Evolutionary conservation across 2,888 invertebrate genomes (phyloP).

Genomic region (Drosophila robusta): DNA sequence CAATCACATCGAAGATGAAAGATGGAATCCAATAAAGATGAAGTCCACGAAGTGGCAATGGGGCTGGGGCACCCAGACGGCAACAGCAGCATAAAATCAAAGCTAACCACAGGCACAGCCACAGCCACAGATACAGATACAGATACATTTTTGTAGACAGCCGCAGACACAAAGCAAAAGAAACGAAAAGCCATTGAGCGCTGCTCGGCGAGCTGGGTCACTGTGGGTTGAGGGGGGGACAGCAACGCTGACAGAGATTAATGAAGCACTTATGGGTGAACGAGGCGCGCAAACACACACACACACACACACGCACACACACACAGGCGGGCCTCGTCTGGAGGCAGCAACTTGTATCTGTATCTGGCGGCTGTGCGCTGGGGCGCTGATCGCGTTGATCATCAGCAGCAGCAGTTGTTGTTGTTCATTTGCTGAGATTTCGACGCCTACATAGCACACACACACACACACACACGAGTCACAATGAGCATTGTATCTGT

Average conservation of each 20-base stretch:
- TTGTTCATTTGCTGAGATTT: slow-evolving; percentile 56
- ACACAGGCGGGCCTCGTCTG: too few species aligned
- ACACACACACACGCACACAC: slow-evolving; percentile 20
- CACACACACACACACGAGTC: slow-evolving; percentile 7
- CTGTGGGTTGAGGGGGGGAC: background rate
- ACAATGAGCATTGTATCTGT: slow-evolving; percentile 29
- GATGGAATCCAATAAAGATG: slow-evolving; percentile 50
- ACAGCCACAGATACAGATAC: slow-evolving; percentile 34
- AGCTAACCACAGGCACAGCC: slow-evolving; percentile 53
- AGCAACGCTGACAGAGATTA: slow-evolving; percentile 76
- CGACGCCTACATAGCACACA: slow-evolving; percentile 57
- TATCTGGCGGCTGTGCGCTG: slow-evolving; percentile 51
- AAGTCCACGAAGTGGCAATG: slow-evolving; percentile 38
- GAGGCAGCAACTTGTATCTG: slow-evolving; percentile 28
- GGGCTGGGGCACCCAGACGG: background rate
- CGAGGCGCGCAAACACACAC: slow-evolving; percentile 51
- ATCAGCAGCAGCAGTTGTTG: slow-evolving; percentile 41
- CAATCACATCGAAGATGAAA: slow-evolving; percentile 45
- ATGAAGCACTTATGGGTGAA: slow-evolving; percentile 80
- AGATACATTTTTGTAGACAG: slow-evolving; percentile 31
- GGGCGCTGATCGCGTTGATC: slow-evolving; percentile 39
- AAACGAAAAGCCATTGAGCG: slow-evolving; percentile 53
- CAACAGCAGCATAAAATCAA: slow-evolving; percentile 55
- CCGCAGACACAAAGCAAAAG: slow-evolving; percentile 27
- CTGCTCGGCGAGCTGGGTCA: background rate